These are phyloP conservation scores for Hypsopygia costalis DNA, from an alignment of 2,888 invertebrate species.

Conservation along the genomic window DNA sequence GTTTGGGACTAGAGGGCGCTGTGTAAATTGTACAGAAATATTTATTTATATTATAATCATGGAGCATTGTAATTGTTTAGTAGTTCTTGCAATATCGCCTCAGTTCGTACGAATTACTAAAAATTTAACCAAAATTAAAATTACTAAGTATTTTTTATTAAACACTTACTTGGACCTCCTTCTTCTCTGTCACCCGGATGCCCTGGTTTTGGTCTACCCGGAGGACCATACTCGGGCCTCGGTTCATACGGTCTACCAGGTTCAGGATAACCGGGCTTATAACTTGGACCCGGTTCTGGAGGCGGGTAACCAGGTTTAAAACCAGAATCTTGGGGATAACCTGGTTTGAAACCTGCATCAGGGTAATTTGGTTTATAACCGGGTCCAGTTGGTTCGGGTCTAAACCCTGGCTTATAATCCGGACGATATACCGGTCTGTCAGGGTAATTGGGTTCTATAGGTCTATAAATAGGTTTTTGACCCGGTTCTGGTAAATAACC, in stretches of 20 bases:
- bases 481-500: slow-evolving; percentile 24
- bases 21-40: too few species aligned
- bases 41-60: too few species aligned
- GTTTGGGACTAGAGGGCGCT: too few species aligned
- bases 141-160: too few species aligned
- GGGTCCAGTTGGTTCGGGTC: slow-evolving; percentile 18
- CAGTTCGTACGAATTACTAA: too few species aligned
- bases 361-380: slow-evolving; percentile 9
- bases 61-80: too few species aligned
- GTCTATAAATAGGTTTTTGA: slow-evolving; percentile 14
- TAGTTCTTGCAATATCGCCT: too few species aligned
- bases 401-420: too few species aligned
- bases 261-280: slow-evolving; percentile 11
- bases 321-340: slow-evolving; percentile 11
- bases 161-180: slow-evolving; percentile 43
- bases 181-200: slow-evolving; percentile 42
- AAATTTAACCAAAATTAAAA: too few species aligned
- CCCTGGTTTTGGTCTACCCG: slow-evolving; percentile 26
- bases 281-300: slow-evolving; percentile 9
- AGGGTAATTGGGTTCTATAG: slow-evolving; percentile 11
- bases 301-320: slow-evolving; percentile 17
- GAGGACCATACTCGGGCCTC: slow-evolving; percentile 20
- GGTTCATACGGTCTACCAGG: slow-evolving; percentile 13
- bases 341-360: slow-evolving; percentile 17
- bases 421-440: not conserved